Base-by-base conservation (phyloP, 1,140 invertebrate species). In the Tetragnatha versicolor region DNA sequence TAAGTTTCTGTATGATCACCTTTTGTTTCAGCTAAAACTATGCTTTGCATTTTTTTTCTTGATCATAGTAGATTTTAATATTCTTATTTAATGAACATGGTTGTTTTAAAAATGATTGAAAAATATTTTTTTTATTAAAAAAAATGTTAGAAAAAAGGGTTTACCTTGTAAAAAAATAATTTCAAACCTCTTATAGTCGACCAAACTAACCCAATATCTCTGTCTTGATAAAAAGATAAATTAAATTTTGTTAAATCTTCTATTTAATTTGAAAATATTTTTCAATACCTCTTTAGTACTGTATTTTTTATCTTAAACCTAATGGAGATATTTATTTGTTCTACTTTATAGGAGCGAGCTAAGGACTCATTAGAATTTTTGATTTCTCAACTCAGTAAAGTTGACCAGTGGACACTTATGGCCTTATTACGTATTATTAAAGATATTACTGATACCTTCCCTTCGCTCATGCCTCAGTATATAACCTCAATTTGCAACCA, bases 321-420 rank as follows among this genome's bases (percentile, higher is more conserved):
- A n/a, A n/a, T n/a, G n/a, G n/a, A n/a, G n/a, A n/a, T n/a, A n/a
- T n/a, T n/a, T n/a, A n/a, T n/a, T n/a, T 76, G 61, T 58, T 55
- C 79, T 81, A 75, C 81, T 84, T 49, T n/a, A n/a, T 84, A 91
- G 90, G 91, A 92, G 82, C 88, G 90, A 79, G 93, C 92, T 0
- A 90, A 92, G 84, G 91, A 92, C 82, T 92, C 92, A 9, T 85
- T 95, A 31, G 91, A 92, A 85, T 94, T 93, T 86, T 90, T 94
- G 51, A 86, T 93, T 37, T 90, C 91, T 82, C 89, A 91, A 81
- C 86, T 95, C 78, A 88, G 90, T 27, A 88, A 89, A 82, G 91
- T 89, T 9, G 92, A 93, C 83, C 88, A 91, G 80, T 88, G 89
- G 45, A 90, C 89, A 80, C 90, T 93, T 82, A 89, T 90, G 6